Conservation (phyloP, 2,113 vertebrate species). For the Nansenia antarctica region DNA sequence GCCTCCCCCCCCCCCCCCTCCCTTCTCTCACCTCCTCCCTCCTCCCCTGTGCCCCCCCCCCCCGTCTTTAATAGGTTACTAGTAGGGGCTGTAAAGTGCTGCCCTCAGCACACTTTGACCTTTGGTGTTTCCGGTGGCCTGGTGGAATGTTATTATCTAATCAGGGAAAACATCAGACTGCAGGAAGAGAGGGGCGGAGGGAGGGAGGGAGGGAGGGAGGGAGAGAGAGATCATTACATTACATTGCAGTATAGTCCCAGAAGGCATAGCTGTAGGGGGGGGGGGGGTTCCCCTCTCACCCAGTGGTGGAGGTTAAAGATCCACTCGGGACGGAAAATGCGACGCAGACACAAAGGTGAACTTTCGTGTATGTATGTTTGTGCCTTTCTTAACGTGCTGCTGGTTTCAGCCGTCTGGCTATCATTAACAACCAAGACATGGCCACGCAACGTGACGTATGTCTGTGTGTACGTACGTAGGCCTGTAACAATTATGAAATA, state of each 20-base stretch:
- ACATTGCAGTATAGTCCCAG: neutral
- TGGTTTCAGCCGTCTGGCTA: too few species aligned
- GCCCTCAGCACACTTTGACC: conserved; percentile 68
- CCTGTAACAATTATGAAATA: too few species aligned
- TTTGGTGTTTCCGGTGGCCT: conserved; percentile 69
- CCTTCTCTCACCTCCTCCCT: conserved; percentile 13
- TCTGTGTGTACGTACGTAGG: too few species aligned
- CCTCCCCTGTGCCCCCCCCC: conserved; percentile 15
- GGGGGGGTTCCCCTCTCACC: too few species aligned
- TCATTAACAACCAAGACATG: too few species aligned
- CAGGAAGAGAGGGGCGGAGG: conserved; percentile 15
- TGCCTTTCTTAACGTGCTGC: neutral
- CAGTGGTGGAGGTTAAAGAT: too few species aligned
- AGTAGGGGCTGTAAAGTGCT: conserved; percentile 58
- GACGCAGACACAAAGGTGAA: too few species aligned
- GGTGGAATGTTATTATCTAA: conserved; percentile 66
- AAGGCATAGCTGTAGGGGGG: conserved; percentile 23
- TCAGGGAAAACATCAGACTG: conserved; percentile 58
- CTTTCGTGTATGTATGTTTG: neutral
- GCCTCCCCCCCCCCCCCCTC: conserved; percentile 22
- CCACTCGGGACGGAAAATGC: too few species aligned
- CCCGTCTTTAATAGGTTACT: conserved; percentile 70
- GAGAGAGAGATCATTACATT: neutral
- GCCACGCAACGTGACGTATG: too few species aligned
- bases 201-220: neutral